Evolutionary conservation across 2,113 vertebrate genomes (phyloP).

Genomic region (Calonectris borealis): DNA sequence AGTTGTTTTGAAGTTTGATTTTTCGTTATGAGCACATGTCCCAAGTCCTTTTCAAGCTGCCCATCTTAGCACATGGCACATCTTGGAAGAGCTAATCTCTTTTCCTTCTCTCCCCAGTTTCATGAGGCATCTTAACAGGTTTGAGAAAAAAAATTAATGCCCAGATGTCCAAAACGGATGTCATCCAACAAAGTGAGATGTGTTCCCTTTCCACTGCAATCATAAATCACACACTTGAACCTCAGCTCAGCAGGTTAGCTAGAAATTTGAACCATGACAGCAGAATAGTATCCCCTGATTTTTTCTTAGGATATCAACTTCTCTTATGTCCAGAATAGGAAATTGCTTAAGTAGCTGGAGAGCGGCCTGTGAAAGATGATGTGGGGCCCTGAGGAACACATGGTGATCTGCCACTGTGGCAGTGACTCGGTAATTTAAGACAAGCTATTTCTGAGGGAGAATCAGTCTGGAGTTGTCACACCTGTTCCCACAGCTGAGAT

Average conservation of each 20-base stretch:
- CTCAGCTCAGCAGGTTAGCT: neutral
- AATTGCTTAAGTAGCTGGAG: neutral
- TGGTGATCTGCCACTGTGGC: accelerated
- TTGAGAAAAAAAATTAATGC: neutral
- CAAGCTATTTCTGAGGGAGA: neutral
- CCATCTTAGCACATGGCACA: neutral
- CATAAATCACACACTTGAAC: neutral
- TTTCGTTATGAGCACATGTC: neutral
- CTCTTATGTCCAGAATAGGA: neutral
- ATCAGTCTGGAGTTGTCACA: neutral
- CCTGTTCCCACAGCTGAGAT: accelerated
- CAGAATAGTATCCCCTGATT: neutral
- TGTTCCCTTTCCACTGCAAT: neutral
- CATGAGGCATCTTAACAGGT: neutral
- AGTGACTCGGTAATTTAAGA: neutral
- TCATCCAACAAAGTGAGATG: neutral
- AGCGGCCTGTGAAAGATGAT: neutral
- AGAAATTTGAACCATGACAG: neutral
- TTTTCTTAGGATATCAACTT: neutral
- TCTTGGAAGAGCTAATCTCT: neutral
- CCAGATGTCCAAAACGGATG: neutral
- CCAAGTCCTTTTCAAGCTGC: neutral
- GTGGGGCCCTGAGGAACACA: neutral
- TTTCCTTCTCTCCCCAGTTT: neutral
- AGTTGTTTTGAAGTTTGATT: neutral